Evolutionary conservation across 2,113 vertebrate genomes (phyloP).

Genomic region (Cyprinodon brontotheroides): DNA sequence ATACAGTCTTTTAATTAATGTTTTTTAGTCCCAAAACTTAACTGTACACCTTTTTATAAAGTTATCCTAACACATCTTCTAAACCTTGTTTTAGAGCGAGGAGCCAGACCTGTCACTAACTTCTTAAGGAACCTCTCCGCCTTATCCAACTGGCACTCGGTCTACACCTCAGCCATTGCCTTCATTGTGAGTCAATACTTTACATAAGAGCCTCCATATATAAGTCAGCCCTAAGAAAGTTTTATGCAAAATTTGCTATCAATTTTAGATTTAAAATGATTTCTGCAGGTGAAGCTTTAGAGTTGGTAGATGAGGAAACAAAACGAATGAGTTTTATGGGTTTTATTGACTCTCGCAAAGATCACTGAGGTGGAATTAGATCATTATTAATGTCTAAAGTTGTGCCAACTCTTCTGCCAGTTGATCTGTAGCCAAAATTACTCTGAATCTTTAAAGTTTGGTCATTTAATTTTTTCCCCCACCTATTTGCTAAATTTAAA

Average conservation of each 20-base stretch:
- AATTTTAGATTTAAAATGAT: not conserved
- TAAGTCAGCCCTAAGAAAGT: too few relatives aligned
- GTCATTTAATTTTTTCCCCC: too few relatives aligned
- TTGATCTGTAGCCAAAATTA: not conserved
- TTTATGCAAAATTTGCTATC: too few relatives aligned
- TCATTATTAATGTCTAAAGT: conserved; percentile 28
- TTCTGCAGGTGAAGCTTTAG: too few relatives aligned
- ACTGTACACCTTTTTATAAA: not conserved
- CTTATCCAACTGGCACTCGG: conserved; percentile 98
- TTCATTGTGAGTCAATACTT: conserved; percentile 89
- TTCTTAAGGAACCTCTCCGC: conserved; percentile 98
- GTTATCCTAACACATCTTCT: not conserved
- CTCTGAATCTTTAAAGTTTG: too few relatives aligned
- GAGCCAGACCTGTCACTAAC: conserved; percentile 96
- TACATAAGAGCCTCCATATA: not conserved
- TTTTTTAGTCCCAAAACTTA: too few relatives aligned
- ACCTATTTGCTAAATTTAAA: too few relatives aligned
- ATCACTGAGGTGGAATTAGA: conserved; percentile 15
- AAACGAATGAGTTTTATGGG: conserved; percentile 18
- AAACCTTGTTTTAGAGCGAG: conserved; percentile 85
- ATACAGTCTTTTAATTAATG: too few relatives aligned
- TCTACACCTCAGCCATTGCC: conserved; percentile 98
- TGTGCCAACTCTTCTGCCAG: not conserved
- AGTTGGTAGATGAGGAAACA: not conserved
- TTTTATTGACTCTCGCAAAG: conserved; percentile 13